phyloP scores from a whole-genome alignment of 2,113 vertebrate genomes.

The Petrocephalus zakoni region DNA sequence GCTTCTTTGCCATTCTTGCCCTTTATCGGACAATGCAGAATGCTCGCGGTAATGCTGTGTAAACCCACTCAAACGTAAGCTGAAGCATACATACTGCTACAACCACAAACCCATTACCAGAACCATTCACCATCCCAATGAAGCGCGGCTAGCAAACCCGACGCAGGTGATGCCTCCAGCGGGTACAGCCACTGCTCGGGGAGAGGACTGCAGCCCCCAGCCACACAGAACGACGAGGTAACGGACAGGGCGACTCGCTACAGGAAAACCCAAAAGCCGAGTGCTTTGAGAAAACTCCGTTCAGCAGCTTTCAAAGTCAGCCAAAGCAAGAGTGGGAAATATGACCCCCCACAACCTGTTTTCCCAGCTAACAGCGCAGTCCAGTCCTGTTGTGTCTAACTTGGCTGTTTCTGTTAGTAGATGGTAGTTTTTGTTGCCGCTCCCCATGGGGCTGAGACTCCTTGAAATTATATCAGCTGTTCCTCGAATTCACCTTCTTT shows the following conservation, averaged over 20 bases:
- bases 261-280: not conserved
- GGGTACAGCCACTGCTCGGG: not conserved
- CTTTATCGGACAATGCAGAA: not conserved
- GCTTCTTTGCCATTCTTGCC: not conserved
- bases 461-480: not conserved
- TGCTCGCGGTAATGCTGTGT: not conserved
- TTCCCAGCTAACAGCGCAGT: not conserved
- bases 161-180: not conserved
- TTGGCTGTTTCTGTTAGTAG: not conserved
- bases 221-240: not conserved
- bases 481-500: too few relatives aligned
- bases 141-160: not conserved
- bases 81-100: not conserved
- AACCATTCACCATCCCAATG: not conserved
- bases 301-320: not conserved
- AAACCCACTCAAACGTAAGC: not conserved
- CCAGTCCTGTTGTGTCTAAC: not conserved
- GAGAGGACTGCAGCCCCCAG: not conserved
- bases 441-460: not conserved
- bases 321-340: conserved; percentile 1
- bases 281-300: not conserved
- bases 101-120: not conserved
- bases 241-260: not conserved
- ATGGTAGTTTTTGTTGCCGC: not conserved
- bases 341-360: not conserved